Evolutionary conservation across 1,140 invertebrate species (phyloP).

Genomic region (Apis mellifera): DNA sequence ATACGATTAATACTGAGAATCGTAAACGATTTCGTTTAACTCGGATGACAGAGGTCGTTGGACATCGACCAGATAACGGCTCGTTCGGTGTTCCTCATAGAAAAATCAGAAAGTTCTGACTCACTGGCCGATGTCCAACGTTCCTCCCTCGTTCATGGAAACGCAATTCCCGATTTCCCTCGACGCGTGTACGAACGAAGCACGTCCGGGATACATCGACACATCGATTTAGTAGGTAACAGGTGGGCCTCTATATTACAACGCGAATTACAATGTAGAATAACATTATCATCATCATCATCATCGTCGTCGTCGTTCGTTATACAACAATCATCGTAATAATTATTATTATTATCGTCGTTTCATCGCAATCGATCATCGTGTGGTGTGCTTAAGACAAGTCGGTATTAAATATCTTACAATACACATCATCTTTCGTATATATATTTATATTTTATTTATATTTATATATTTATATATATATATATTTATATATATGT

Average conservation of each 20-base stretch:
- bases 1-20: conserved; percentile 45
- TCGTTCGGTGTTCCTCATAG: conserved; percentile 37
- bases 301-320: conserved; percentile 59
- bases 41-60: conserved; percentile 31
- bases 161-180: neutral
- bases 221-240: conserved; percentile 77
- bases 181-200: conserved; percentile 59
- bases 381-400: conserved; percentile 73
- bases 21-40: conserved; percentile 38
- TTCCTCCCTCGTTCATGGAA: conserved; percentile 9
- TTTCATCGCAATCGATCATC: conserved; percentile 66
- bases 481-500: conserved; percentile 74
- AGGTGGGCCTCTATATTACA: conserved; percentile 76
- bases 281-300: conserved; percentile 56
- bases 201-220: conserved; percentile 75
- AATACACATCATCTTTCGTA: conserved; percentile 76
- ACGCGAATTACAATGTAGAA: conserved; percentile 71
- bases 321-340: conserved; percentile 66
- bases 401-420: conserved; percentile 79
- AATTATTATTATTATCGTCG: conserved; percentile 70
- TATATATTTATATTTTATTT: conserved; percentile 62
- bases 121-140: conserved; percentile 40
- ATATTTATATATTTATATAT: conserved; percentile 67
- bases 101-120: conserved; percentile 50
- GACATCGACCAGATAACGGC: conserved; percentile 42